Base-by-base conservation (phyloP, 1,140 invertebrate genomes). In the Harlomillsia oculata region DNA sequence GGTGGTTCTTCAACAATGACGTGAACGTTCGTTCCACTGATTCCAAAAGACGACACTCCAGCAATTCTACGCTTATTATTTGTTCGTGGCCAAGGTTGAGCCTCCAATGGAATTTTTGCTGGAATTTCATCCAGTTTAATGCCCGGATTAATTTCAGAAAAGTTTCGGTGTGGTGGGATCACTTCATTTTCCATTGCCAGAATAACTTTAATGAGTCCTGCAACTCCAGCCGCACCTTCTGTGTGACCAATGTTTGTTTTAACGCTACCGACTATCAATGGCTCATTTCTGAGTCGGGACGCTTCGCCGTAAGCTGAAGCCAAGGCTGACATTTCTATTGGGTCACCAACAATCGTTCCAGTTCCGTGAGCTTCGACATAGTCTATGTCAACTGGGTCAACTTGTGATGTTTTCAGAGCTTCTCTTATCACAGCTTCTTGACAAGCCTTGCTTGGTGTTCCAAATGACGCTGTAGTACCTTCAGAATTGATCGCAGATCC, bases 241-340 rank as follows among this genome's bases (percentile, higher is more conserved):
- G 77, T 69, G 56, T 81, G 79, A 4, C 79, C 78, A 71, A 78
- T 77, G 66, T 80, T 80, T 9, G 77, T 77, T 63, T 81, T 81
- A 14, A 77, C 70, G 11, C 77, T 76, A 3, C 77, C 78, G 57
- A 79, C 74, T 1, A 75, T 60, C 9, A 81, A 63, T 44, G 77
- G 74, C n/a, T 60, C n/a, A n/a, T n/a, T n/a, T n/a, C n/a, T n/a
- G n/a, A n/a, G 56, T n/a, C 52, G 46, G n/a, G 65, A 18, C 74
- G 70, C 56, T 30, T 68, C 64, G 8, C 74, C 70, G 60, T 76
- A 75, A 1, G 74, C 67, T 67, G 80, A 76, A 59, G 78, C 74
- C n/a, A 60, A 39, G 37, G 61, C 79, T 25, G 78, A 67, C 11
- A 48, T 25, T 48, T 55, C 53, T 23, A 53, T 44, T 29, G 41